A percentile compares a stretch with the other conserved stretches of the same genome.
Conservation (phyloP, 2,113 vertebrate genomes). For the Chunga burmeisteri region DNA sequence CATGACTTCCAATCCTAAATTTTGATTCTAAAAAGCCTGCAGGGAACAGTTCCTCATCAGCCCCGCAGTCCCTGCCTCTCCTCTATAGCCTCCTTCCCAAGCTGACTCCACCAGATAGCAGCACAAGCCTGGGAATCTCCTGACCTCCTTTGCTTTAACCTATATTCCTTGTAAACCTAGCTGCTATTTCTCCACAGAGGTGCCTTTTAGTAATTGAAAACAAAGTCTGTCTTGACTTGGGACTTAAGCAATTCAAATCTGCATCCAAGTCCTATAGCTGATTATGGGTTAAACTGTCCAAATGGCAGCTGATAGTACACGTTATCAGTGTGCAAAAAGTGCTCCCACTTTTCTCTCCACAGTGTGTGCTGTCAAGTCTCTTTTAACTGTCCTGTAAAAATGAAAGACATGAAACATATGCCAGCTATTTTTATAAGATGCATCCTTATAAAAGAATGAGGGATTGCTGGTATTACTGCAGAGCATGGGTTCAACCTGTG, state of each 20-base stretch:
- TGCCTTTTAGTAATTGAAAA: not conserved
- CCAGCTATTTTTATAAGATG: not conserved
- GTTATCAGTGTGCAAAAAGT: not conserved
- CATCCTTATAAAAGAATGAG: not conserved
- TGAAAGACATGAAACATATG: not conserved
- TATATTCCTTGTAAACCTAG: not conserved
- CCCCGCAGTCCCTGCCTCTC: not conserved
- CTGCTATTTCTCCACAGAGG: not conserved
- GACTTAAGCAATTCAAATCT: not conserved
- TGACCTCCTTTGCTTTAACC: not conserved
- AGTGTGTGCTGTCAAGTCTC: not conserved
- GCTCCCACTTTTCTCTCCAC: not conserved
- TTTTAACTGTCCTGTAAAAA: not conserved
- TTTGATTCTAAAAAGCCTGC: not conserved
- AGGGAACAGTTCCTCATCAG: not conserved
- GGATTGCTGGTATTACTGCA: not conserved
- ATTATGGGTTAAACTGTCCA: not conserved
- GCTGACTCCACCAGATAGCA: not conserved
- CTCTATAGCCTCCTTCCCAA: not conserved
- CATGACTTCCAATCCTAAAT: not conserved
- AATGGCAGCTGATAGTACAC: not conserved
- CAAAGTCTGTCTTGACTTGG: not conserved
- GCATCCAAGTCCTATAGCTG: not conserved
- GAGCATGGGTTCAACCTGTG: not conserved
- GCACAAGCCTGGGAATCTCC: not conserved